Percentiles rank a stretch among this genome's conserved stretches.
Conservation (phyloP, 35 echinoderm and acorn worm genomes). For the Chiridota heheva region DNA sequence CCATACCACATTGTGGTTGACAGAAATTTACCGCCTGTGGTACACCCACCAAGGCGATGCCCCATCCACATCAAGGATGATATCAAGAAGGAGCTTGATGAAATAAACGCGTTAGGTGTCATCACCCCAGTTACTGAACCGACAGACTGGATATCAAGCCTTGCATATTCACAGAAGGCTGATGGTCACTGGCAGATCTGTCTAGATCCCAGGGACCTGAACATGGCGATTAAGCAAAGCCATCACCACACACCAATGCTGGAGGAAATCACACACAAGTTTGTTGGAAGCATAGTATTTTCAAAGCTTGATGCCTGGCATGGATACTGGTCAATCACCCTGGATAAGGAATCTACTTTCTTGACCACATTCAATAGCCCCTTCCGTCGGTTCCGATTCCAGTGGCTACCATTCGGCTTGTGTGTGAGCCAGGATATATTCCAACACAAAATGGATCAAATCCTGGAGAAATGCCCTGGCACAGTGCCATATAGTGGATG, state of each 20-base stretch:
- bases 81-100: slow-evolving; percentile 32
- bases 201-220: slow-evolving; percentile 47
- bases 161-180: slow-evolving; percentile 31
- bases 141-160: slow-evolving; percentile 56
- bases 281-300: slow-evolving; percentile 31
- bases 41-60: slow-evolving; percentile 16
- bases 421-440: slow-evolving; percentile 50
- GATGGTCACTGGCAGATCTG: slow-evolving; percentile 41
- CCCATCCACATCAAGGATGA: slow-evolving; percentile 46
- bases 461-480: slow-evolving; percentile 22
- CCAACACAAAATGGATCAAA: slow-evolving; percentile 33
- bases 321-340: slow-evolving; percentile 71
- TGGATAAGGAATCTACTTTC: slow-evolving; percentile 30
- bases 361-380: slow-evolving; percentile 82
- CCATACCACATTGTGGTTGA: slow-evolving; percentile 19
- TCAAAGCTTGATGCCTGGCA: slow-evolving; percentile 65
- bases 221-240: slow-evolving; percentile 43
- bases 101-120: slow-evolving; percentile 28
- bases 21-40: background rate
- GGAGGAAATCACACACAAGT: slow-evolving; percentile 61
- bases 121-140: slow-evolving; percentile 45
- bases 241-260: slow-evolving; percentile 61
- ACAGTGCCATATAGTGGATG: slow-evolving; percentile 23
- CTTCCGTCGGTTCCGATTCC: slow-evolving; percentile 28
- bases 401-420: slow-evolving; percentile 49